Conservation (phyloP, 2,797 vertebrate genomes). For the Brachyrhaphis roseni region DNA sequence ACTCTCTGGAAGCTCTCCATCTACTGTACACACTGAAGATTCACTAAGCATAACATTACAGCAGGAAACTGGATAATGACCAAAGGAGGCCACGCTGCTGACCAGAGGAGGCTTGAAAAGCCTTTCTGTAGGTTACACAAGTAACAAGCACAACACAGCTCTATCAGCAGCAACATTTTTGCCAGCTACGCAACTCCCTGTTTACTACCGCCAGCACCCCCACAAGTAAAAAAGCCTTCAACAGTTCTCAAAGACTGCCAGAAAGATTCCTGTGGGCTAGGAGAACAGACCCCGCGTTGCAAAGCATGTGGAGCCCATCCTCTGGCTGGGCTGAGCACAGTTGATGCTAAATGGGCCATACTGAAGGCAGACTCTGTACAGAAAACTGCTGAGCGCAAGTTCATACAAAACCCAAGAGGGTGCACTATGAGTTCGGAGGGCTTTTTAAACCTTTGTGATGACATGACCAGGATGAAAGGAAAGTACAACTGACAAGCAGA, state of each 20-base stretch:
- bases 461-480: constrained; percentile 15
- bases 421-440: constrained; percentile 18
- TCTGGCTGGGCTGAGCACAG: constrained; percentile 17
- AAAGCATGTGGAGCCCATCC: constrained; percentile 36
- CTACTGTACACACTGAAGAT: constrained; percentile 16
- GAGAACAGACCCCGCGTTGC: constrained; percentile 29
- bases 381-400: constrained; percentile 52
- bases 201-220: background rate
- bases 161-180: constrained; percentile 21
- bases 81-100: constrained; percentile 39
- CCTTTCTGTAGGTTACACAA: constrained; percentile 37
- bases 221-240: constrained; percentile 42
- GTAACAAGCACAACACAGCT: constrained; percentile 4
- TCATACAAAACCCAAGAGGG: constrained; percentile 34
- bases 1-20: constrained; percentile 32
- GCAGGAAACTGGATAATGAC: constrained; percentile 49
- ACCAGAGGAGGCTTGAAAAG: constrained; percentile 15
- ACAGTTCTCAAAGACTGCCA: constrained; percentile 42
- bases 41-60: constrained; percentile 34
- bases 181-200: constrained; percentile 18
- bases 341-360: constrained; percentile 52
- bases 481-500: background rate
- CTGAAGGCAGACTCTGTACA: constrained; percentile 32
- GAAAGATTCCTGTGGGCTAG: constrained; percentile 35
- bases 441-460: constrained; percentile 35